Base-by-base conservation (phyloP, 2,797 vertebrate species). In the Peromyscus attwateri region DNA sequence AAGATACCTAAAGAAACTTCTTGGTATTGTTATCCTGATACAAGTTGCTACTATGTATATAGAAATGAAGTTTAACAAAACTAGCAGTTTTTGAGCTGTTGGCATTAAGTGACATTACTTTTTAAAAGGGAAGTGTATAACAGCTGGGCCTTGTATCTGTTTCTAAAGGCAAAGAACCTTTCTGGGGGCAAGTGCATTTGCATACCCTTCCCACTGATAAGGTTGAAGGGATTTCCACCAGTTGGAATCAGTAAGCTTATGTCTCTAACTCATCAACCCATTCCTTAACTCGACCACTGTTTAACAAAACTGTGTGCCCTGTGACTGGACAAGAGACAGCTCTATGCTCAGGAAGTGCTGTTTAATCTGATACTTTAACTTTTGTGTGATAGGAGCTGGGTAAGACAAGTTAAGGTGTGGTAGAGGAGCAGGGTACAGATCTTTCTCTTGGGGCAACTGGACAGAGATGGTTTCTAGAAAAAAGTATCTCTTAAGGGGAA, bases 1-100 rank as follows among this genome's bases (percentile, higher is more conserved):
- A 90, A 83, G 94, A 96, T 16, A 92, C 43, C 79, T 95, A 96
- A 96, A 97, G 90, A 97, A 97, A 96, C 87, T 94, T 98, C 87
- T 97, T 93, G 91, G 88, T 96, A 91, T 85, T 96, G 66, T 95
- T 97, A 95, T 87, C 88, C 88, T 87, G 75, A 75, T 34, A 85
- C 66, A 55, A 73, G 81, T 94, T 85, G 68, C 76, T 93, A 29
- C 57, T 83, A 75, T 8, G 0, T 81, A 60, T 75, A 31, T 92
- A 84, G 75, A 96, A 40, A 87, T 77, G 70, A 82, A 93, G 43
- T 91, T 68, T 84, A 94, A 89, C 21, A 52, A 96, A 92, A 55
- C 23, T 62, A 76, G n/a, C 62, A 40, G 7, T 80, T 92, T 93
- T 75, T 95, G 37, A 91, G 52, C 31, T 80, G 6, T 92, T 93